A percentile compares a stretch with the other conserved stretches of the same genome.
Conservation (phyloP, 2,888 invertebrate genomes). For the Agrilus cyanescens region DNA sequence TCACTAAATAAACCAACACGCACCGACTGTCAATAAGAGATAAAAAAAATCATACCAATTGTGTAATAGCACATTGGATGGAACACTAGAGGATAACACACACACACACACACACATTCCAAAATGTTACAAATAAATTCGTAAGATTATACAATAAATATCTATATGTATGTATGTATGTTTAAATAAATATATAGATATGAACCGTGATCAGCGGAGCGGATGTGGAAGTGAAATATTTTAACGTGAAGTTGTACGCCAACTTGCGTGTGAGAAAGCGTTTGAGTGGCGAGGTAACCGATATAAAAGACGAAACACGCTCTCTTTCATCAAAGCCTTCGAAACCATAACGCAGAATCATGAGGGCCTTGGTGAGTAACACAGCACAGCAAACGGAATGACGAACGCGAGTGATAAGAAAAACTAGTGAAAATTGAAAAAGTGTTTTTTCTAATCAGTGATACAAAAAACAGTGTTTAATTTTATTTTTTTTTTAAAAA, state of each 20-base stretch:
- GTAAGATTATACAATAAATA: no score
- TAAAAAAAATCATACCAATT: not conserved
- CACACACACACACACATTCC: no score
- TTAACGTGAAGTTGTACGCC: constrained; percentile 26
- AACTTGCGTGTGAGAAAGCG: constrained; percentile 30
- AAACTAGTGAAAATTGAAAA: no score
- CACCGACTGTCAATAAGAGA: not conserved
- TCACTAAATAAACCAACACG: no score
- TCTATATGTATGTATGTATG: no score
- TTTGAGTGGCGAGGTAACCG: constrained; percentile 18
- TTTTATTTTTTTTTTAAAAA: no score
- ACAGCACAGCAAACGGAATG: not conserved
- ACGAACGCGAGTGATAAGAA: no score
- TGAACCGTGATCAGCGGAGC: constrained; percentile 10
- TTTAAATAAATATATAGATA: constrained; percentile 1
- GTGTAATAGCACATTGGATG: no score
- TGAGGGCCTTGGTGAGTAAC: constrained; percentile 35
- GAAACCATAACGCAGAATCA: constrained; percentile 27
- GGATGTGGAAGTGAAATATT: constrained; percentile 36
- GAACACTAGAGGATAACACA: no score
- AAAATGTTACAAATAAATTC: no score
- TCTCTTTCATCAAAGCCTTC: constrained; percentile 20
- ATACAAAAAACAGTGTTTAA: no score
- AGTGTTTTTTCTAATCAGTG: no score
- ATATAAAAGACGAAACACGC: constrained; percentile 30